These are phyloP conservation scores for Cotesia glomerata DNA, from an alignment of 1,140 invertebrate genomes.

Conservation along the genomic window DNA sequence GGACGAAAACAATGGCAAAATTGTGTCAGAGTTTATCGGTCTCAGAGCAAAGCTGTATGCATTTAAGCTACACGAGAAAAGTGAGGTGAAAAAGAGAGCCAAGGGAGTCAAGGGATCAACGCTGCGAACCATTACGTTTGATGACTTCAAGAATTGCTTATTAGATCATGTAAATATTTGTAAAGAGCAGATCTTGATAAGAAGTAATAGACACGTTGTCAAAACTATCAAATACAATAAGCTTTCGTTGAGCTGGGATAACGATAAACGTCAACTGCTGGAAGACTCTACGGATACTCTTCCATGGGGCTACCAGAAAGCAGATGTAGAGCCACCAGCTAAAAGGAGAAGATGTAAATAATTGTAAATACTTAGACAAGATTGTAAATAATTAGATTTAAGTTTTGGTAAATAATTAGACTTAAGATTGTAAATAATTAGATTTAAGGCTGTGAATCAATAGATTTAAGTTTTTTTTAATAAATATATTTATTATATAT, in stretches of 20 bases:
- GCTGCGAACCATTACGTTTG: constrained; percentile 14
- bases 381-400: too few species aligned
- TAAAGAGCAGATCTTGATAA: neutral
- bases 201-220: neutral
- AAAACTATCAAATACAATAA: constrained; percentile 14
- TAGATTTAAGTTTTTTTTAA: too few species aligned
- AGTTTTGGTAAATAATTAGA: too few species aligned
- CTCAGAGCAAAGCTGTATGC: constrained; percentile 11
- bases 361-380: too few species aligned
- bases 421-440: too few species aligned
- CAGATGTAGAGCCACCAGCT: too few species aligned
- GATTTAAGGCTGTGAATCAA: too few species aligned
- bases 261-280: constrained; percentile 15
- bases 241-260: neutral
- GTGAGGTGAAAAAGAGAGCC: constrained; percentile 17
- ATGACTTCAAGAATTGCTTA: constrained; percentile 27
- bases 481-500: too few species aligned
- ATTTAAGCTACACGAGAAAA: neutral
- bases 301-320: constrained; percentile 14
- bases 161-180: neutral
- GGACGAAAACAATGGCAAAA: neutral
- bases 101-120: constrained; percentile 19
- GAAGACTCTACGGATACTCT: constrained; percentile 21
- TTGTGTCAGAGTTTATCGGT: neutral
- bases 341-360: too few species aligned